Percentiles rank a stretch among this genome's conserved stretches.
Evolutionary conservation across 2,113 vertebrate genomes (phyloP).

Genomic region (Catharus bicknelli): DNA sequence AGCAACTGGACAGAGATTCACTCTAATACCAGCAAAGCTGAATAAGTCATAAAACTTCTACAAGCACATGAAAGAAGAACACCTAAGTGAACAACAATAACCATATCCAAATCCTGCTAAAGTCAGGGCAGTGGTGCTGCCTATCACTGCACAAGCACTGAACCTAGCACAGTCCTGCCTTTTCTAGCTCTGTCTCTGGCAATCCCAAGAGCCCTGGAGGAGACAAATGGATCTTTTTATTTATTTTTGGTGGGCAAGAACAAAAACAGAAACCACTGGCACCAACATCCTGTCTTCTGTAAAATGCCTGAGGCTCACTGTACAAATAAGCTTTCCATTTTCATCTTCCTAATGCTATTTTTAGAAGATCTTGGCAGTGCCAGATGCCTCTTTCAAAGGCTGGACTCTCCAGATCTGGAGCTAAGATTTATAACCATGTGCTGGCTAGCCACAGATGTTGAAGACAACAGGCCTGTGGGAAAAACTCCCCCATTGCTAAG

Average conservation of each 20-base stretch:
- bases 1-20: not conserved
- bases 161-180: not conserved
- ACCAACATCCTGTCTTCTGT: not conserved
- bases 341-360: conserved; percentile 53
- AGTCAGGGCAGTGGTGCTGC: not conserved
- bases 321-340: conserved; percentile 44
- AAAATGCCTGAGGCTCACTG: conserved; percentile 16
- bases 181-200: not conserved
- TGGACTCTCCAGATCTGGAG: not conserved
- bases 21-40: not conserved
- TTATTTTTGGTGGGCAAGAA: conserved; percentile 20
- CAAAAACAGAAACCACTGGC: conserved; percentile 17
- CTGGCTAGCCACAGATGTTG: conserved; percentile 21
- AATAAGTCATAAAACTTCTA: not conserved
- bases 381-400: conserved; percentile 51
- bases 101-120: not conserved
- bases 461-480: not conserved
- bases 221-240: not conserved
- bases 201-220: not conserved
- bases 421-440: conserved; percentile 29
- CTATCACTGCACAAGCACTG: not conserved
- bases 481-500: not conserved
- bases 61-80: not conserved
- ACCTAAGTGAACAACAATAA: not conserved
- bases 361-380: conserved; percentile 41